Base-by-base conservation (phyloP, 2,113 vertebrate genomes). In the Rissa tridactyla region DNA sequence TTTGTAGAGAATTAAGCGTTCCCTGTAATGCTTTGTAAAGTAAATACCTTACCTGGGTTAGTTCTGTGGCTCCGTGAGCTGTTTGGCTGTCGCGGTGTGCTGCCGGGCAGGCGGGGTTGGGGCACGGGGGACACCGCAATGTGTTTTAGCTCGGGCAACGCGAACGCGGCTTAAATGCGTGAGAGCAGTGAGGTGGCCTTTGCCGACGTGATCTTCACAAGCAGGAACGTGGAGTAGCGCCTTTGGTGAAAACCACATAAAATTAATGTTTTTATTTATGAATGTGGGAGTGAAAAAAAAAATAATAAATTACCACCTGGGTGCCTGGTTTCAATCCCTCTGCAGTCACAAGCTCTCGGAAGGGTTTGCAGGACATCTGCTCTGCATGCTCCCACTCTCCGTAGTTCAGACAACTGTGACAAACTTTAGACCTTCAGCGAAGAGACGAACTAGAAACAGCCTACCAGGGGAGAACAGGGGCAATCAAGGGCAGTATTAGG, bases 91-190 rank as follows among this genome's bases (percentile, higher is more conserved):
- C 25, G 85, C 22, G 5, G 27, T 9, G 19, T 16, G 49, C 40
- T 55, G 38, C 64, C 4, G 2, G 15, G 55, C 16, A 32, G 22
- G 12, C 64, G 51, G 22, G 29, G 69, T 9, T 38, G 49, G 69
- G 86, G 29, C 17, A 3, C 17, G 3, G 20, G 16, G 52, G 13
- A 27, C 21, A 10, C 3, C 9, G 29, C 15, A 11, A 6, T 20
- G 11, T 19, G 12, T 40, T 61, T 69, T 21, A 46, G n/a, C 57
- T 79, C 16, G 1, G 47, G 66, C 16, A 36, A 11, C 19, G 26
- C 1, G 0, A 72, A 61, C 25, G 2, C 30, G 14, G 27, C 17
- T 15, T 23, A 19, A 30, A 40, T 13, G 13, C 5, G 1, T 8
- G 32, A 80, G 36, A n/a, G 69, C 30, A 4, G 2, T 2, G 34